These are phyloP conservation scores for Aurelia coerulea DNA, from an alignment of 30 jellyfish, hydroid and myxozoan species.

Conservation along the genomic window DNA sequence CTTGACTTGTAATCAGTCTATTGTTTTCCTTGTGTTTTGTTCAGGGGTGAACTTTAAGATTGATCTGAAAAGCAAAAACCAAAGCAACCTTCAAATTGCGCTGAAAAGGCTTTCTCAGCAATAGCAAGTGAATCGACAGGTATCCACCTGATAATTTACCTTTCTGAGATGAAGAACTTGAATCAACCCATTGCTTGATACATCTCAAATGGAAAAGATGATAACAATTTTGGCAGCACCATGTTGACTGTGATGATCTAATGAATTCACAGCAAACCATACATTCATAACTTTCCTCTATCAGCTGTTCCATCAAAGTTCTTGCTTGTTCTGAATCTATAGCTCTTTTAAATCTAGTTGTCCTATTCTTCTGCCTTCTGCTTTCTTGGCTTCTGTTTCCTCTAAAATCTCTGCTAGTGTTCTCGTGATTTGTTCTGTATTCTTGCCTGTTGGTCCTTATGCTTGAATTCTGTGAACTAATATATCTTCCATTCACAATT, in stretches of 20 bases:
- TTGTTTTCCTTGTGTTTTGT: no score
- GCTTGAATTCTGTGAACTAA: background rate
- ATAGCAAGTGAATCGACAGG: no score
- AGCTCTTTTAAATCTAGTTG: conserved; percentile 19
- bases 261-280: conserved; percentile 97
- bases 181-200: conserved; percentile 88
- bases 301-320: conserved; percentile 76
- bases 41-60: no score
- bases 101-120: no score
- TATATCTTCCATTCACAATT: conserved; percentile 26
- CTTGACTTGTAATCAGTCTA: no score
- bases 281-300: conserved; percentile 92
- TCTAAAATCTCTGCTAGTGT: background rate
- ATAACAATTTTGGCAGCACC: conserved; percentile 95
- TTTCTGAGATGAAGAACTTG: conserved; percentile 74
- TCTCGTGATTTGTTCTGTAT: background rate
- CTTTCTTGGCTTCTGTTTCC: background rate
- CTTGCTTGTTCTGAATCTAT: conserved; percentile 96
- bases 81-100: no score
- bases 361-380: background rate
- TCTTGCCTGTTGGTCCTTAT: background rate
- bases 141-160: conserved; percentile 18
- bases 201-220: conserved; percentile 94
- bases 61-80: no score
- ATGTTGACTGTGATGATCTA: conserved; percentile 71